phyloP scores from a whole-genome alignment of 1,140 invertebrate genomes.

The Geopemphigus sp. region DNA sequence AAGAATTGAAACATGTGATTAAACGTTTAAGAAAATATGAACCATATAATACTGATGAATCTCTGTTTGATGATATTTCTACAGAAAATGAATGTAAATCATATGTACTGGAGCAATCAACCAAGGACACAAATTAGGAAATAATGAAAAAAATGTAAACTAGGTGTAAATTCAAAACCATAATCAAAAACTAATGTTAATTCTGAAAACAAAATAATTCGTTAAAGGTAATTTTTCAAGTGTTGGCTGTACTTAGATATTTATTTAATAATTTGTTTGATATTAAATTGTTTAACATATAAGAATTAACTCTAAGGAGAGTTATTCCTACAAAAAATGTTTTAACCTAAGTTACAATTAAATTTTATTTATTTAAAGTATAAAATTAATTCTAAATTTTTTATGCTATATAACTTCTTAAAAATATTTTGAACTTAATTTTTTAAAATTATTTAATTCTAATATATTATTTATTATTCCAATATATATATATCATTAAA shows the following conservation, averaged over 20 bases:
- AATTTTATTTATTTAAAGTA: neutral
- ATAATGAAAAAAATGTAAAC: neutral
- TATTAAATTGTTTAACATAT: slow-evolving; percentile 22
- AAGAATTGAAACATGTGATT: slow-evolving; percentile 34
- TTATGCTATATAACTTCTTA: neutral
- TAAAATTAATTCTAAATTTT: slow-evolving; percentile 24
- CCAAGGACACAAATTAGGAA: neutral
- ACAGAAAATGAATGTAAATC: neutral
- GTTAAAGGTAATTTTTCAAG: slow-evolving; percentile 18
- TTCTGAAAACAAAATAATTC: neutral
- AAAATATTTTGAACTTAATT: slow-evolving; percentile 30
- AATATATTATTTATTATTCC: slow-evolving; percentile 6
- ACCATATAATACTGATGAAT: slow-evolving; percentile 27
- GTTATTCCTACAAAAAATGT: slow-evolving; percentile 13
- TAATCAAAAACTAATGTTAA: neutral
- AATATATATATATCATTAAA: too few species aligned
- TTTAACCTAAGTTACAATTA: slow-evolving; percentile 5
- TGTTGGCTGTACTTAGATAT: slow-evolving; percentile 23
- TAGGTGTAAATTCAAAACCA: neutral
- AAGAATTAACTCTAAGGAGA: slow-evolving; percentile 15
- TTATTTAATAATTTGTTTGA: slow-evolving; percentile 22
- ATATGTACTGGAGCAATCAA: slow-evolving; percentile 5
- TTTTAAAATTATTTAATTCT: slow-evolving; percentile 37
- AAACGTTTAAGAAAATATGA: slow-evolving; percentile 35
- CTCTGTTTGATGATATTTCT: neutral